These are phyloP conservation scores for Falco berigora DNA, from an alignment of 2,797 vertebrate species.

Conservation along the genomic window DNA sequence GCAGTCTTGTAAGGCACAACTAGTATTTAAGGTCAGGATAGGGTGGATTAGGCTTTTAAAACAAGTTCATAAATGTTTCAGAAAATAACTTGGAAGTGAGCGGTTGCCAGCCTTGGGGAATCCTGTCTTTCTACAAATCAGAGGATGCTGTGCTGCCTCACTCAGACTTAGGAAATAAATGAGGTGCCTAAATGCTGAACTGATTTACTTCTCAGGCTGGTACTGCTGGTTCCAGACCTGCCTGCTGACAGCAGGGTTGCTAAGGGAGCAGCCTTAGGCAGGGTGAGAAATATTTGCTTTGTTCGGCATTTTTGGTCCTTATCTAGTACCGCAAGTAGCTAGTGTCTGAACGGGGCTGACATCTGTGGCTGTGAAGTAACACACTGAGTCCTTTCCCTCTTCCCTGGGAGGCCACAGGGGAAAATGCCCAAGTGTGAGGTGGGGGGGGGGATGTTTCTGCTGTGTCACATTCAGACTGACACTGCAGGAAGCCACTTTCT, in stretches of 20 bases:
- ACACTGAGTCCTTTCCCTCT: neutral
- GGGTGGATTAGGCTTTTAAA: neutral
- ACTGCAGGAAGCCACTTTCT: neutral
- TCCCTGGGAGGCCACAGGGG: neutral
- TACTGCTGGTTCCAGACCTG: neutral
- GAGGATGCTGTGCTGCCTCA: neutral
- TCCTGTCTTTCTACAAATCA: neutral
- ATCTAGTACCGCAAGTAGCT: neutral
- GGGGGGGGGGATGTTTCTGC: neutral
- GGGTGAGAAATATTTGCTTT: neutral
- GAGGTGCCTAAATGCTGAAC: neutral
- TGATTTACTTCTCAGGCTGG: neutral
- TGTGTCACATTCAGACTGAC: neutral
- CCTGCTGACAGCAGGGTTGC: neutral
- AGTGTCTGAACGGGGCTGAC: no score
- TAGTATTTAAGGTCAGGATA: neutral
- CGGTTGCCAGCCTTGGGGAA: neutral
- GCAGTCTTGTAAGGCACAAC: neutral
- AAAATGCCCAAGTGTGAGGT: rapidly evolving
- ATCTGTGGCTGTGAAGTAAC: neutral
- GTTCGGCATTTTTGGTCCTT: neutral
- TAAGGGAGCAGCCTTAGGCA: neutral
- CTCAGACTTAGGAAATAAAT: neutral
- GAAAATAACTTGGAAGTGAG: neutral
- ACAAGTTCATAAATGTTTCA: neutral